Percentiles rank a stretch among this genome's conserved stretches.
Evolutionary conservation across 2,797 vertebrate species (phyloP).

Genomic region (Odontamblyopus rebecca): DNA sequence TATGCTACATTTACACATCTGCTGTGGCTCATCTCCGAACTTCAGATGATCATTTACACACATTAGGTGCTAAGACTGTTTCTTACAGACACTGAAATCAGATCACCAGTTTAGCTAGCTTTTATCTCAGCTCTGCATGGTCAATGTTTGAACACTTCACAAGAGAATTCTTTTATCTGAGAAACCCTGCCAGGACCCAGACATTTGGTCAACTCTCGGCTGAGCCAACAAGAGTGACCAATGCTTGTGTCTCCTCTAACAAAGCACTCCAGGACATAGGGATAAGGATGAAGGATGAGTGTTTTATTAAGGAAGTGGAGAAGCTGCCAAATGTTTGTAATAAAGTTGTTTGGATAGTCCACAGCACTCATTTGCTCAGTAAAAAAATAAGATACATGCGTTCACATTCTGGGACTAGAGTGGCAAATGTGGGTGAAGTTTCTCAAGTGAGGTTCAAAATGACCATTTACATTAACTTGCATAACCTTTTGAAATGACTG

Average conservation of each 20-base stretch:
- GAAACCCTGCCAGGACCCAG: background rate
- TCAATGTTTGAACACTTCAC: conserved; percentile 4
- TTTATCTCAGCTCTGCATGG: background rate
- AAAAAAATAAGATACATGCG: background rate
- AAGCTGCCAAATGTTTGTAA: background rate
- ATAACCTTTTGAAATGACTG: no score
- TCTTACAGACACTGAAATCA: background rate
- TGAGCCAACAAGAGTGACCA: background rate
- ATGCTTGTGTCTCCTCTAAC: background rate
- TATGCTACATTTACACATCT: background rate
- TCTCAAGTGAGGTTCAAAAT: background rate
- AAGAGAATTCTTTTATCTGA: conserved; percentile 10
- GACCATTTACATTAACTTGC: no score
- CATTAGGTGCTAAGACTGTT: background rate
- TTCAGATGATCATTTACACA: background rate
- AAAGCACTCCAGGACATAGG: background rate
- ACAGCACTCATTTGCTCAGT: no score
- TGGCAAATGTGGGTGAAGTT: background rate
- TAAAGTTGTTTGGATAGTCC: background rate
- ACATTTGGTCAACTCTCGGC: background rate
- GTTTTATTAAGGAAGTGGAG: background rate
- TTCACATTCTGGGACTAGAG: background rate
- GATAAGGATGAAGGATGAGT: background rate
- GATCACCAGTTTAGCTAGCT: background rate
- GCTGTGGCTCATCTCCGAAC: no score